Evolutionary conservation across 2,888 invertebrate genomes (phyloP), one percentile per base, ranked within the genome.

Genomic region (Leptarthrus brevirostris): DNA sequence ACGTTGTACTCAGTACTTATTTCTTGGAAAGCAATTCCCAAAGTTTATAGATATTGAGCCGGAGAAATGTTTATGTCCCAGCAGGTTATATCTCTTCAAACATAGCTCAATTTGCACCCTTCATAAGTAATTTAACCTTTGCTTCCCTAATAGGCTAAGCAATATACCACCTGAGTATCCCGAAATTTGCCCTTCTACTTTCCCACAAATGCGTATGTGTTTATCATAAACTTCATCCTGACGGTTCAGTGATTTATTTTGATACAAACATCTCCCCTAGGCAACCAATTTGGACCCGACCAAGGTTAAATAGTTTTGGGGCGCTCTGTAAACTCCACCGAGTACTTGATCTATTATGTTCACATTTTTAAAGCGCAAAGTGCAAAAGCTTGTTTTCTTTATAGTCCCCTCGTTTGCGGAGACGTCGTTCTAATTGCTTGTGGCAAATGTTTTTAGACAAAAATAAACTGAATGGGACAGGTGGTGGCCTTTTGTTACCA

Each of bases 281-380:
- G 58, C 40, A 12, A 58, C 3, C 20, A 58, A 58, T 58, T 58
- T 58, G 36, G 40, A 40, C 36, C 56, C 18, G 12, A 36, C 12
- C 16, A 58, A 34, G 58, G 58, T 58, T 58, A 58, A 58, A 58
- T 58, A 58, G 58, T 58, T 36, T 56, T 30, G 8, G 24, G 56
- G 16, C 8, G 8, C 30, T 30, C 8, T 30, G 12, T n/a, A 40
- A n/a, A 12, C 12, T 40, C 40, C 10, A 12, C 3, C 1, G 10
- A 34, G 58, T 16, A 34, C 36, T 58, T 58, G 3, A 58, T 36
- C 58, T 40, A 36, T 58, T 58, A 36, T 36, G 58, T 36, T 34
- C 36, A 26, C 10, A 20, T 16, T 58, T 22, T 16, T 58, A 49
- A 49, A 18, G 16, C 36, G 14, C 16, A n/a, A 36, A 58, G 36